Base-by-base conservation (phyloP, 1,140 invertebrate genomes). In the Oncopeltus fasciatus region DNA sequence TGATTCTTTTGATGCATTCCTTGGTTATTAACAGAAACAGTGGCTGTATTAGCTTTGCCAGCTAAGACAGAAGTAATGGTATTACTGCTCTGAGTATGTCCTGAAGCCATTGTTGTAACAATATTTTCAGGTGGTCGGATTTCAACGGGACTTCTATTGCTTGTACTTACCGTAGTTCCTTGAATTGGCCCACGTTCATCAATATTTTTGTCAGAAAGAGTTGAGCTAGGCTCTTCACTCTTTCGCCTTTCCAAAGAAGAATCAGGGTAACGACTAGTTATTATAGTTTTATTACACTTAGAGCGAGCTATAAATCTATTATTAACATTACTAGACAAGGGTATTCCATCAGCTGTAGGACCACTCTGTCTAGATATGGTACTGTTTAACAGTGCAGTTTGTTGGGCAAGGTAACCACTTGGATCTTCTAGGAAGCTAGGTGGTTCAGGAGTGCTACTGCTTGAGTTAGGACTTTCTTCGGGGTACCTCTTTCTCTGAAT, bases 341-440 rank as follows among this genome's bases (percentile, higher is more conserved):
- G 74, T 64, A 76, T 74, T 65, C 72, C 73, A 56, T 71, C 63
- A 57, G 31, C 59, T 16, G 63, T 21, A 27, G 67, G 63, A 29
- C 59, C 61, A 29, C 60, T 68, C 74, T 87, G 84, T 66, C 83
- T 77, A 21, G 84, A 85, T 72, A 90, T 90, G 11, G 87, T 88
- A 69, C 82, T 90, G 67, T 92, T 90, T 27, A 92, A 69, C 61
- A 91, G 69, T 27, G 86, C 86, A 1, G 88, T 91, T 70, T 91
- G 89, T 69, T 91, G 88, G 4, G 88, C 86, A 60, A 93, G 74
- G 75, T 92, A 93, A 3, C 87, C 90, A 70, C 84, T 90, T 0
- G 90, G 88, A 73, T 94, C 90, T 66, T 93, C 90, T 76, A 92
- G 83, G 69, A 92, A 92, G 59, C 59, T 65, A 14, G 65, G 65